Percentiles rank a stretch among this genome's conserved stretches.
Conservation (phyloP, 2,797 vertebrate species). For the Acanthiza pusilla region DNA sequence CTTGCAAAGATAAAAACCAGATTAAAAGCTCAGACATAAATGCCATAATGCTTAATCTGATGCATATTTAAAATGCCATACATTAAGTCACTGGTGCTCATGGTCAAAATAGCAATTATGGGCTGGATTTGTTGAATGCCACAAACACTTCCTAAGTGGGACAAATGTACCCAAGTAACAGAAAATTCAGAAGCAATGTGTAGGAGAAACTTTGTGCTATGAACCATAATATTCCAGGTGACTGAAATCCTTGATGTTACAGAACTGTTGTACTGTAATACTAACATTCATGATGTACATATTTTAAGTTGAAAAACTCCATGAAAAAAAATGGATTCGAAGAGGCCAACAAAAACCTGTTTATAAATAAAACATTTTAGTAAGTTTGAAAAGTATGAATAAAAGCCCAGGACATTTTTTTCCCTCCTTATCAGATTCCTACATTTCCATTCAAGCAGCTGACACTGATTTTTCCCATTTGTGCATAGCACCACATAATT, state of each 20-base stretch:
- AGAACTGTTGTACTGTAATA: neutral
- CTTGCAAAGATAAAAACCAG: neutral
- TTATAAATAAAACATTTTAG: slow-evolving; percentile 33
- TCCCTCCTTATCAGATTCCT: slow-evolving; percentile 66
- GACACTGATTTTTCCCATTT: slow-evolving; percentile 70
- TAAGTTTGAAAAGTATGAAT: neutral
- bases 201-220: neutral
- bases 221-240: neutral
- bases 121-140: neutral
- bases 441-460: slow-evolving; percentile 67
- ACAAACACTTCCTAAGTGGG: neutral
- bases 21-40: neutral
- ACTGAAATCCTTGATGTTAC: neutral
- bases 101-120: neutral
- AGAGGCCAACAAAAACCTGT: neutral
- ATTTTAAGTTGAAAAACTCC: neutral
- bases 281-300: neutral
- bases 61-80: neutral
- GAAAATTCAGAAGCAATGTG: neutral
- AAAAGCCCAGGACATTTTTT: slow-evolving; percentile 46
- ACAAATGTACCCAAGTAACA: neutral
- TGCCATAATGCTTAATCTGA: neutral
- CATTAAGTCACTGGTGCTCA: neutral
- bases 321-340: neutral
- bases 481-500: slow-evolving; percentile 57